Evolutionary conservation across 1,140 invertebrate genomes (phyloP).

Genomic region (Drosophila murphyi): DNA sequence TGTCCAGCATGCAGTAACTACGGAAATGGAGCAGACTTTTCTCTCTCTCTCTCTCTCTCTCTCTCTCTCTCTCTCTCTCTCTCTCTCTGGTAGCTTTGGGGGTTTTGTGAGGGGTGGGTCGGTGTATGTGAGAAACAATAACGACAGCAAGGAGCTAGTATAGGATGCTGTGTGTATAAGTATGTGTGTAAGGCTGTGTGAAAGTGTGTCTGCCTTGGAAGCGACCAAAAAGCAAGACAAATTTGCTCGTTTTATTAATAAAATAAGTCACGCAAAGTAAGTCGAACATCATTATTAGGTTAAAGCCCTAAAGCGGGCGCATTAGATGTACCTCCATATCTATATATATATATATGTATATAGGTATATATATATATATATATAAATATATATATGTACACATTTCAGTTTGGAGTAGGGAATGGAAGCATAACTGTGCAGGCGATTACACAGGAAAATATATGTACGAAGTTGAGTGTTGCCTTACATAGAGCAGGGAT

Average conservation of each 20-base stretch:
- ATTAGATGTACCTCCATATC: slow-evolving; percentile 48
- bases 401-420: neutral
- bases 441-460: slow-evolving; percentile 22
- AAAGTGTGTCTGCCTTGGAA: slow-evolving; percentile 14
- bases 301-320: slow-evolving; percentile 81
- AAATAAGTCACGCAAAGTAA: slow-evolving; percentile 83
- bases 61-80: neutral
- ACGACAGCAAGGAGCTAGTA: slow-evolving; percentile 20
- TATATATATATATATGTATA: neutral
- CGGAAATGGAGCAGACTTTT: neutral
- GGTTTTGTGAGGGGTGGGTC: neutral
- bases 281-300: slow-evolving; percentile 83
- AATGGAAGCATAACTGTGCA: neutral
- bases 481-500: no score
- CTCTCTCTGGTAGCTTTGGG: slow-evolving; percentile 2
- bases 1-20: slow-evolving; percentile 18
- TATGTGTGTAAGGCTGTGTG: neutral
- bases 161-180: slow-evolving; percentile 8
- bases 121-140: slow-evolving; percentile 42
- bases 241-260: slow-evolving; percentile 83
- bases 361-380: slow-evolving; percentile 2
- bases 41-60: neutral
- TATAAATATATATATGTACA: neutral
- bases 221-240: slow-evolving; percentile 81
- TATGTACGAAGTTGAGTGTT: no score